Evolutionary conservation across 2,113 vertebrate genomes (phyloP), one percentile per base, ranked within the genome.

Genomic region (Clarias batrachus): DNA sequence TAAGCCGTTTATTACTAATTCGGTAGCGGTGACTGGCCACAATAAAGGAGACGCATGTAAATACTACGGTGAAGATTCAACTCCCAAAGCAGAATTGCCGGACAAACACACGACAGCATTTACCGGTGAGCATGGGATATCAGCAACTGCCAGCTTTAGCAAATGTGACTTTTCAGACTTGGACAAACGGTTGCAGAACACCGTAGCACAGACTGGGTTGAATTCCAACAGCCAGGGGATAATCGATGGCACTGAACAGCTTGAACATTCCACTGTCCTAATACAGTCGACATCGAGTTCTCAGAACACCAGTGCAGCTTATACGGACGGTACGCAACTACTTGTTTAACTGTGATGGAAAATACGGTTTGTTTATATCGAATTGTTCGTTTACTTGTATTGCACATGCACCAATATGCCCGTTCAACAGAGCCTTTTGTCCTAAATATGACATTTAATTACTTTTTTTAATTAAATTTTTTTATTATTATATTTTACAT

Each of bases 281-380:
- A 91, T 94, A 91, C 96, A 96, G 88, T 92, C 95, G 37, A 88
- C 96, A 77, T 92, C 96, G 81, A 94, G 92, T 89, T 92, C 95
- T 92, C 93, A 96, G 80, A 96, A 96, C 94, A 94, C 94, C 95
- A 94, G 96, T 94, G 93, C 95, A 92, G 94, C 95, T 83, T 95
- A 96, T 93, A 93, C 94, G 92, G 96, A 97, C 94, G 97, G 97
- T 98, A 97, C 90, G 93, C 89, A 88, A 71, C 54, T 76, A 85
- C 68, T 89, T 85, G 66, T 70, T 77, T 66, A 63, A 89, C 77
- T 85, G 82, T 57, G 41, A 68, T 76, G 48, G 27, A 52, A 71
- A 27, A 76, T 48, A 59, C 33, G 27, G 13, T 30, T 37, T 27
- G 17, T 4, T 48, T 66, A 33, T 76, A 56, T 60, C 56, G 63